These are phyloP conservation scores for Sebastolobus alascanus DNA, from an alignment of 2,797 vertebrate species.

Conservation along the genomic window DNA sequence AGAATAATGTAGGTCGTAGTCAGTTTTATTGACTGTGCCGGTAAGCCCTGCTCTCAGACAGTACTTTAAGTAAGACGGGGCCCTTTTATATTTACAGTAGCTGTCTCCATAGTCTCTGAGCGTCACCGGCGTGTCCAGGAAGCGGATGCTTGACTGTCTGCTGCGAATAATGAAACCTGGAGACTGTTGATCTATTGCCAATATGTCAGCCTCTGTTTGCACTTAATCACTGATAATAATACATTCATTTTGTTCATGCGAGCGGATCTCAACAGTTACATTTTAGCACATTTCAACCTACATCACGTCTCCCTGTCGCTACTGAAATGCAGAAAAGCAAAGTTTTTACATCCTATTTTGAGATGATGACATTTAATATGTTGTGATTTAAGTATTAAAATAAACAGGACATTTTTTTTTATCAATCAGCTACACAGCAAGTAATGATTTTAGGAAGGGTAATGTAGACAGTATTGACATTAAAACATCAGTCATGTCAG, in stretches of 20 bases:
- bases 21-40: slow-evolving; percentile 22
- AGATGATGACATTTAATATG: not conserved
- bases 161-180: slow-evolving; percentile 43
- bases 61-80: slow-evolving; percentile 25
- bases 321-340: not conserved
- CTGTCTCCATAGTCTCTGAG: slow-evolving; percentile 55
- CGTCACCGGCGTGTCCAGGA: slow-evolving; percentile 65
- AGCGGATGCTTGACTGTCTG: slow-evolving; percentile 37
- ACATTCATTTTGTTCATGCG: slow-evolving; percentile 50
- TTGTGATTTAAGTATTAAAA: not conserved
- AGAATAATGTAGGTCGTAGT: not conserved
- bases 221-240: slow-evolving; percentile 56
- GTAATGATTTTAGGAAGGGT: not conserved
- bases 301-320: not conserved
- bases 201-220: slow-evolving; percentile 52
- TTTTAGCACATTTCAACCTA: not conserved
- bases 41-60: slow-evolving; percentile 27
- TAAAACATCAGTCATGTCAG: not conserved
- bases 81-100: slow-evolving; percentile 44
- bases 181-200: slow-evolving; percentile 49
- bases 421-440: not conserved
- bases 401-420: not conserved
- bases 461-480: not conserved
- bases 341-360: not conserved
- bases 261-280: slow-evolving; percentile 26